Evolutionary conservation across 1,140 invertebrate genomes (phyloP).

Genomic region (Orius laevigatus): DNA sequence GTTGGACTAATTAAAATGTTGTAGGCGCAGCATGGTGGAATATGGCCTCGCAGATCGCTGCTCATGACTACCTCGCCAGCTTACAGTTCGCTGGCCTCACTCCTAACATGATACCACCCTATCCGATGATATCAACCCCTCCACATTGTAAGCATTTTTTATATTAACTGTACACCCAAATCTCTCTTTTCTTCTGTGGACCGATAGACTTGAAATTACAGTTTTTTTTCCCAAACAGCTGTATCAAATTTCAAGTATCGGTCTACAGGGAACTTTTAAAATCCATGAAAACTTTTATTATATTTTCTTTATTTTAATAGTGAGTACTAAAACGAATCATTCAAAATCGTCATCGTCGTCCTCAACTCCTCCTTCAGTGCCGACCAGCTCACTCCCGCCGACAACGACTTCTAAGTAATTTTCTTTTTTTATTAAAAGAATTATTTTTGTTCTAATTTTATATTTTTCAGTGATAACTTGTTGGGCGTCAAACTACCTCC

Average conservation of each 20-base stretch:
- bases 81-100: conserved; percentile 49
- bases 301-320: conserved; percentile 6
- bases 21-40: conserved; percentile 69
- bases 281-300: no score
- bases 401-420: neutral
- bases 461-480: no score
- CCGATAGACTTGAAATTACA: no score
- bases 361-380: neutral
- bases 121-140: conserved; percentile 10
- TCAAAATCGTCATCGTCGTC: conserved; percentile 11
- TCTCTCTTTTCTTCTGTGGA: no score
- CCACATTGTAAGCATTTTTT: conserved; percentile 3
- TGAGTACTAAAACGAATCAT: conserved; percentile 10
- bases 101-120: conserved; percentile 13
- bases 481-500: conserved; percentile 43
- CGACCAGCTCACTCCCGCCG: neutral
- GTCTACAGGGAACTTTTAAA: no score
- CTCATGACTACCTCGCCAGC: conserved; percentile 66
- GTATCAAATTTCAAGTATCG: no score
- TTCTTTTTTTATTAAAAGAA: no score
- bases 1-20: conserved; percentile 2
- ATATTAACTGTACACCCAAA: neutral
- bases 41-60: conserved; percentile 65
- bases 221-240: no score
- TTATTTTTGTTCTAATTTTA: no score